phyloP scores from a whole-genome alignment of 2,888 invertebrate genomes.

The Nomada goodeniana region DNA sequence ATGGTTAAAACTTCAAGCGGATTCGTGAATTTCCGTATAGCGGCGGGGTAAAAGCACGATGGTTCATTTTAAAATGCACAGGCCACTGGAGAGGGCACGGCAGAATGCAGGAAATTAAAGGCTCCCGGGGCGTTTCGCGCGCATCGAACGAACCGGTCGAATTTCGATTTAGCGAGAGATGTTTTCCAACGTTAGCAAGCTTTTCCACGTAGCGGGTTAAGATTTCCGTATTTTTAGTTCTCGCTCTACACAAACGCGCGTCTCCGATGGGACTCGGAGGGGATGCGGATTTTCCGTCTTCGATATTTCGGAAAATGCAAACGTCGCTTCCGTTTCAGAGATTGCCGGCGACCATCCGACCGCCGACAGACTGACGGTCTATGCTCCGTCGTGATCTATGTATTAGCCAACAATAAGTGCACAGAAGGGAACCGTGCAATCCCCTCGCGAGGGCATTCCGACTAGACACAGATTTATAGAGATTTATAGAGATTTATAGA shows the following conservation, averaged over 20 bases:
- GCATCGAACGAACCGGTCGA: not conserved
- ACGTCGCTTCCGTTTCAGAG: too few relatives aligned
- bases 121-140: not conserved
- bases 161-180: slow-evolving; percentile 18
- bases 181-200: slow-evolving; percentile 21
- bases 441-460: not conserved
- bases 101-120: slow-evolving; percentile 25
- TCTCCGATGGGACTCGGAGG: too few relatives aligned
- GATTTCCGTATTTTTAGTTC: not conserved
- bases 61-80: slow-evolving; percentile 14
- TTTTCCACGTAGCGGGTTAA: slow-evolving; percentile 5
- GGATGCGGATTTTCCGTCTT: too few relatives aligned
- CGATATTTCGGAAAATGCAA: too few relatives aligned
- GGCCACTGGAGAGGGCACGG: slow-evolving; percentile 9
- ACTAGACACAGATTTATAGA: not conserved
- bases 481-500: not conserved
- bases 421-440: slow-evolving; percentile 11
- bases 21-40: slow-evolving; percentile 9
- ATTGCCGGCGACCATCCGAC: too few relatives aligned
- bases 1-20: not conserved
- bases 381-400: not conserved
- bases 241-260: not conserved
- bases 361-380: too few relatives aligned
- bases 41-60: not conserved
- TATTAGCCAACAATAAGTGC: slow-evolving; percentile 6